These are phyloP conservation scores for Arvicanthis niloticus DNA, from an alignment of 2,113 vertebrate genomes.

Conservation along the genomic window DNA sequence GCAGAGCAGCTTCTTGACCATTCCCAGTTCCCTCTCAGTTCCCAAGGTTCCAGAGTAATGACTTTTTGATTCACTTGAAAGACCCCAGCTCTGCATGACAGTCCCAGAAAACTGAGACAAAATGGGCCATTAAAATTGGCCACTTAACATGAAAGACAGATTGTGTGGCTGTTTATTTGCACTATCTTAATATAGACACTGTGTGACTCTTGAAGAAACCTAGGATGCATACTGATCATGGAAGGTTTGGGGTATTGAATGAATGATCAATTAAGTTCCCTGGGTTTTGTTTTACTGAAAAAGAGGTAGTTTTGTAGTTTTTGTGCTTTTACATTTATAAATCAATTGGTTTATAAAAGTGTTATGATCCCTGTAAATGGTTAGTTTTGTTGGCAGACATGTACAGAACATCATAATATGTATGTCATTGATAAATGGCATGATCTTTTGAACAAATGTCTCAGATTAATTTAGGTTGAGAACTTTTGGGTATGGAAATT, in stretches of 20 bases:
- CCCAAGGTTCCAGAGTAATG: slow-evolving; percentile 32
- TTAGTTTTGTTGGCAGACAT: slow-evolving; percentile 14
- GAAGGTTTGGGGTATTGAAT: slow-evolving; percentile 37
- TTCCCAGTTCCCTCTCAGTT: slow-evolving; percentile 77
- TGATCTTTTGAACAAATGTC: slow-evolving; percentile 14
- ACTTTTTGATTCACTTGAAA: slow-evolving; percentile 44
- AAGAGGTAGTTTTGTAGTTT: slow-evolving; percentile 34
- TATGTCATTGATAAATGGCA: slow-evolving; percentile 43
- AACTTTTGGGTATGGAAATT: slow-evolving; percentile 57
- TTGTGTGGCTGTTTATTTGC: background rate
- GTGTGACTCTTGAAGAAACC: slow-evolving; percentile 9
- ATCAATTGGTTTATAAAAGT: slow-evolving; percentile 25
- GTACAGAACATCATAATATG: slow-evolving; percentile 16
- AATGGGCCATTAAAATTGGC: background rate
- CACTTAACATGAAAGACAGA: background rate
- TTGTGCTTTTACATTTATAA: background rate
- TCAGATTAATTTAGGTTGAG: background rate
- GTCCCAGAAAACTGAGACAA: background rate
- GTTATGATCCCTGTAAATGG: slow-evolving; percentile 22
- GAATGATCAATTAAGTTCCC: slow-evolving; percentile 22
- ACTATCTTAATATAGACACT: background rate
- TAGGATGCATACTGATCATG: background rate
- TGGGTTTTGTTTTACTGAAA: slow-evolving; percentile 41
- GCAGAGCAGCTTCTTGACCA: slow-evolving; percentile 70
- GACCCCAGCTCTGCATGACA: background rate